A percentile compares a stretch with the other conserved stretches of the same genome.
phyloP scores from a whole-genome alignment of 2,888 invertebrate species.

The Pelosia muscerda region DNA sequence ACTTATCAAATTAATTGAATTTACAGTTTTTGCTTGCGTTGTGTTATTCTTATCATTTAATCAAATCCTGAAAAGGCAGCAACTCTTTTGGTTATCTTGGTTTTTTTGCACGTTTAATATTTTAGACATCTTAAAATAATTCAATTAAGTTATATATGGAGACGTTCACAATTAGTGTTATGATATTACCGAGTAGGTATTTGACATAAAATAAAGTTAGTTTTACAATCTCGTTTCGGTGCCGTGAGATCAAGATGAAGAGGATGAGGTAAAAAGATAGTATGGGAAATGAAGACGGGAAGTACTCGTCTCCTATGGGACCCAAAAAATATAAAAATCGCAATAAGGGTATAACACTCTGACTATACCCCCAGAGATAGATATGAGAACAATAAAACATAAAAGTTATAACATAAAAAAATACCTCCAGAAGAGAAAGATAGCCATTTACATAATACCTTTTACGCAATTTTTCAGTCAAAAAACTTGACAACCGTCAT shows the following conservation, averaged over 20 bases:
- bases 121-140: not conserved
- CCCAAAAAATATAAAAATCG: not conserved
- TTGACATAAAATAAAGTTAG: not conserved
- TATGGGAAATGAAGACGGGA: no score
- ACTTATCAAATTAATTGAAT: constrained; percentile 3
- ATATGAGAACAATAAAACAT: not conserved
- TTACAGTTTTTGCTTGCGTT: constrained; percentile 2
- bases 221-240: not conserved
- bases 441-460: constrained; percentile 42
- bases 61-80: not conserved
- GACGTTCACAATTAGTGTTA: not conserved
- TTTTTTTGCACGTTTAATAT: not conserved
- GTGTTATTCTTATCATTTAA: not conserved
- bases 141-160: not conserved
- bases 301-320: no score
- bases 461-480: constrained; percentile 43
- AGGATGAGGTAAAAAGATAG: no score
- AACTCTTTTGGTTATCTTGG: not conserved
- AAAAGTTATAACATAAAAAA: not conserved
- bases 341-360: not conserved
- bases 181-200: not conserved
- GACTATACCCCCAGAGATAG: not conserved
- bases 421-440: not conserved
- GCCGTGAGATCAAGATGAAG: no score
- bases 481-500: constrained; percentile 57